phyloP scores from a whole-genome alignment of 2,113 vertebrate genomes.

The Ursus arctos region DNA sequence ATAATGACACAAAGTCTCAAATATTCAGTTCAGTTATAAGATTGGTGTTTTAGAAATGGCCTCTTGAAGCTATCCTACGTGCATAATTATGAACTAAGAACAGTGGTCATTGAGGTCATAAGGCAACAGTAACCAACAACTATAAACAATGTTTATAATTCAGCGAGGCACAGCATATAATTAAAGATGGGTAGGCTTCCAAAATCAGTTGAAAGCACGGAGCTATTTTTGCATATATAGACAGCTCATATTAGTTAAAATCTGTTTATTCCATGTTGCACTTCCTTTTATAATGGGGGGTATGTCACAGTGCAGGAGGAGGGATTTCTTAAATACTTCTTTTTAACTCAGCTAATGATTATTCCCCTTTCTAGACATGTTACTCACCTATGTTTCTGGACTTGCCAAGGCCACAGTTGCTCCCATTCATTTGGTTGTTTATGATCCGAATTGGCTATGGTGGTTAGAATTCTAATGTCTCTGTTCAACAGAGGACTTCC shows the following conservation, averaged over 20 bases:
- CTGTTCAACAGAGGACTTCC: not conserved
- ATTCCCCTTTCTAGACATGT: not conserved
- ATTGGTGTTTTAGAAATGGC: not conserved
- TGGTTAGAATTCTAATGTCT: not conserved
- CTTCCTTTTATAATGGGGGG: not conserved
- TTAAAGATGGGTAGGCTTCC: not conserved
- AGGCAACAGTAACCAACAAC: not conserved
- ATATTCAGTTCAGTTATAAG: not conserved
- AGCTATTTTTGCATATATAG: not conserved
- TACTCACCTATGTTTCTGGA: conserved; percentile 4
- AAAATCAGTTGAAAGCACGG: not conserved
- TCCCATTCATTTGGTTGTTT: not conserved
- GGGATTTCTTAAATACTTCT: not conserved
- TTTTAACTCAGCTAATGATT: conserved; percentile 5
- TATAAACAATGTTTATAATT: conserved; percentile 51
- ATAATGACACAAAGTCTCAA: conserved; percentile 17
- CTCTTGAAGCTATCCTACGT: not conserved
- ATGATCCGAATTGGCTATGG: not conserved
- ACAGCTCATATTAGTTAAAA: conserved; percentile 21
- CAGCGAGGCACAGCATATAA: not conserved
- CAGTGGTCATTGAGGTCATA: not conserved
- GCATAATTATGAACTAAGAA: conserved; percentile 26
- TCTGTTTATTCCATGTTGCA: conserved; percentile 35
- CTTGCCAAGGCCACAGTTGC: not conserved
- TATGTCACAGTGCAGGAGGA: not conserved